Evolutionary conservation across 2,113 vertebrate species (phyloP).

Genomic region (Atherinomorus stipes): DNA sequence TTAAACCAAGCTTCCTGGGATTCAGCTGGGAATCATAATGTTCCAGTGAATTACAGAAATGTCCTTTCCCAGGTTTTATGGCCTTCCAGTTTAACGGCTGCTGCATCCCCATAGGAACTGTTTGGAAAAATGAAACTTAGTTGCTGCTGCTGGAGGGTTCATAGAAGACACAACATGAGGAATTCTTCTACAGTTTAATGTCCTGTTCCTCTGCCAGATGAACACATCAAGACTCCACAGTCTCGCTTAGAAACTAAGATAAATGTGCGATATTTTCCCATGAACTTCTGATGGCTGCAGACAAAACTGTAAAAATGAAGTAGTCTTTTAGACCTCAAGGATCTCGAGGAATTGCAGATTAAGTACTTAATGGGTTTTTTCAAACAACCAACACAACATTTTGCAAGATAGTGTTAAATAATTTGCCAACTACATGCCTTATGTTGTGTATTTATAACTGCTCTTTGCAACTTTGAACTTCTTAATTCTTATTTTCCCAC

Average conservation of each 20-base stretch:
- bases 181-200: too few species aligned
- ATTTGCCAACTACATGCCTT: background rate
- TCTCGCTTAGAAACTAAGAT: background rate
- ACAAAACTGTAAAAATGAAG: background rate
- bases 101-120: slow-evolving; percentile 48
- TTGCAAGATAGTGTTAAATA: background rate
- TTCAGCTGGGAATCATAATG: slow-evolving; percentile 59
- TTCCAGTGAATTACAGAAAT: slow-evolving; percentile 67
- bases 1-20: slow-evolving; percentile 17
- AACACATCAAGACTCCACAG: background rate
- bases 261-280: slow-evolving; percentile 1
- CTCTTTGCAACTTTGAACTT: too few species aligned
- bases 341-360: too few species aligned
- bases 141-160: slow-evolving; percentile 20
- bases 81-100: slow-evolving; percentile 44
- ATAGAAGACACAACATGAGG: background rate
- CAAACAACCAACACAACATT: too few species aligned
- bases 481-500: too few species aligned
- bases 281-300: background rate
- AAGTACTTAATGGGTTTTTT: too few species aligned
- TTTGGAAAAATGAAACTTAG: slow-evolving; percentile 43
- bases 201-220: background rate
- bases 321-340: too few species aligned
- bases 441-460: background rate
- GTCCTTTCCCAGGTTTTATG: slow-evolving; percentile 50